Base-by-base conservation (phyloP, 2,888 invertebrate species). In the Diaperis boleti region DNA sequence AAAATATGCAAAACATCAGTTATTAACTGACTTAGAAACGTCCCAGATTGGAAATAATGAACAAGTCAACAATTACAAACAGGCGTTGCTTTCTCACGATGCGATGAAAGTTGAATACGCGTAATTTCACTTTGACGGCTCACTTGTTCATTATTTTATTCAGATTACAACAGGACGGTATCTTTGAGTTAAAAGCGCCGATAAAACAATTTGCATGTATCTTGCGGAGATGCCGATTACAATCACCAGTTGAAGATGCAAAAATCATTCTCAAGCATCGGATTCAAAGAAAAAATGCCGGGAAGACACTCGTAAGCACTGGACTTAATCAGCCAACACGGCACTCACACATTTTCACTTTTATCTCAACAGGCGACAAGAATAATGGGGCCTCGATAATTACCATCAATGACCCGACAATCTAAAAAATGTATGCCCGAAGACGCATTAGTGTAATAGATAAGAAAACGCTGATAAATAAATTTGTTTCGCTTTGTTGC, bases 401-500 rank as follows among this genome's bases (percentile, higher is more conserved):
- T 54, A 54, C 41, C 37, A 7, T 37, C 47, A 31, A 39, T 39
- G 39, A 39, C 15, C 15, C 15, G 39, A 39, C 15, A 31, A 52
- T 54, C 31, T 54, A 5, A 22, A 54, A 54, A 54, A 54, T 29
- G 54, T 42, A 29, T 39, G 15, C 26, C 37, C 14, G 6, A 26
- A 49, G 55, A 62, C 57, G 62, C 68, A 67, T 70, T 60, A 60
- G 44, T 31, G 59, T 59, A 39, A 18, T n/a, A 26, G 52, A 52
- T 52, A 52, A 60, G n/a, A n/a, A 35, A 14, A 50, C 14, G 11
- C 15, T 31, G 59, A 60, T 60, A 52, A 65, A 64, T 57, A 64
- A 49, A 59, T 64, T 65, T 62, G 67, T 67, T 66, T 66, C 68
- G 68, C 55, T 69, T 66, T 62, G 60, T 39, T 67, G 69, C 65